These are phyloP conservation scores for Amorpha juglandis DNA, from an alignment of 2,888 invertebrate genomes.

Conservation along the genomic window DNA sequence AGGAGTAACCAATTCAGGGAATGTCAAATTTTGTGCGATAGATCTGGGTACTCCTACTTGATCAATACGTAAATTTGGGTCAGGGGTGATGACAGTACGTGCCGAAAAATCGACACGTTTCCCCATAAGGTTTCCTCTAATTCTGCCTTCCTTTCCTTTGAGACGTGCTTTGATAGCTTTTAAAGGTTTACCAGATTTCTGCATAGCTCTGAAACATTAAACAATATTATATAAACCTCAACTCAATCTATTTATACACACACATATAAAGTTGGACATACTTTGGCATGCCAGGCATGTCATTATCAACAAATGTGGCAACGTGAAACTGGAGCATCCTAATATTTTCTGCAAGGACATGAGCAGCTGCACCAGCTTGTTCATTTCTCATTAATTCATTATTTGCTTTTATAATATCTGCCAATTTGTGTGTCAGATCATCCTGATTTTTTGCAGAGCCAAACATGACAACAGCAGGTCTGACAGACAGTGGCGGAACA, in stretches of 20 bases:
- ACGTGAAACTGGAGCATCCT: conserved; percentile 99
- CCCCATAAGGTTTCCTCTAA: conserved; percentile 99
- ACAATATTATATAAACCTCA: conserved; percentile 17
- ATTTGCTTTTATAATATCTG: conserved; percentile 99
- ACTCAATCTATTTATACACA: not conserved
- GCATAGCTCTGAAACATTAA: conserved; percentile 91
- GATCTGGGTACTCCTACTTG: conserved; percentile 99
- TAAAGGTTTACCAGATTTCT: conserved; percentile 99
- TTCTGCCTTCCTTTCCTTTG: conserved; percentile 99
- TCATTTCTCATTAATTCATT: conserved; percentile 98
- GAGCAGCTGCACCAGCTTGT: conserved; percentile 98
- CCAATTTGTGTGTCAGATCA: conserved; percentile 99
- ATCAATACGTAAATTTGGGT: conserved; percentile 96
- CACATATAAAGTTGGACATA: conserved; percentile 53
- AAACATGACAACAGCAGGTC: conserved; percentile 99
- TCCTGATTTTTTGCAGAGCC: conserved; percentile 99
- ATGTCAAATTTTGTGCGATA: conserved; percentile 99
- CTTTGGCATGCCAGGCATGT: conserved; percentile 98
- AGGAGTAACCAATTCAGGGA: conserved; percentile 99
- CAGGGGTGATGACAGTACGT: conserved; percentile 98
- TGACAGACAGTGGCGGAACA: conserved; percentile 97
- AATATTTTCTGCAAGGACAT: conserved; percentile 98
- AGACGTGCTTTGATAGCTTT: conserved; percentile 98
- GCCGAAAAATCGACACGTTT: conserved; percentile 99
- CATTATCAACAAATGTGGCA: conserved; percentile 98